Base-by-base conservation (phyloP, 23 tunicate genomes). In the Corella eumyota region DNA sequence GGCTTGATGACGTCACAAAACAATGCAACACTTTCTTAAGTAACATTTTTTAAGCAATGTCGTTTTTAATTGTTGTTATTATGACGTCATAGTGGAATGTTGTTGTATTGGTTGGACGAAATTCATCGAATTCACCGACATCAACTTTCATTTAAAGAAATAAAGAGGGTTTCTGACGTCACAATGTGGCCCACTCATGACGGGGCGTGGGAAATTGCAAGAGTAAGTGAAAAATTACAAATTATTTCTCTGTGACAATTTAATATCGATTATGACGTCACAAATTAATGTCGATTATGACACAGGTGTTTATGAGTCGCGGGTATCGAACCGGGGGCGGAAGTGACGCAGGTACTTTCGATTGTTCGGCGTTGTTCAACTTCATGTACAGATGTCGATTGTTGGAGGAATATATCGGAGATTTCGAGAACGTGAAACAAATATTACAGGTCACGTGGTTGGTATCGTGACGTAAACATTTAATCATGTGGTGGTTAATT, bases 191-290 rank as follows among this genome's bases (percentile, higher is more conserved):
- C 79, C 5, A 62, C 80, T 3, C 34, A 57, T 23, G 67, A 66
- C 1, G 92, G 92, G 5, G 45, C 70, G 0, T 81, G 92, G 92
- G 92, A 81, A 61, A 72, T 81, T 7, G 92, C 92, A 21, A 66
- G 65, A 58, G 92, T 80, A 50, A 22, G 55, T 50, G 68, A 58
- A 4, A 19, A 27, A 6, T 58, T 40, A 15, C 11, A 11, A 40
- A 9, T 11, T 40, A 40, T 15, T 40, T 9, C 15, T 9, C 48
- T 40, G 48, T 40, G 48, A 15, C 13, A 15, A 9, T 9, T 9
- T 40, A 40, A 11, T 40, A 40, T 40, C 48, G 11, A 40, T 15
- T 9, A 40, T 9, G 11, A 15, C 48, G 15, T 40, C 11, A 40
- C 48, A 40, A 11, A 11, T 9, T 40, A 40, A 9, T 9, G 15